A percentile compares a stretch with the other conserved stretches of the same genome.
These are phyloP conservation scores for Gobionotothen gibberifrons DNA, from an alignment of 2,797 vertebrate genomes.

Conservation along the genomic window DNA sequence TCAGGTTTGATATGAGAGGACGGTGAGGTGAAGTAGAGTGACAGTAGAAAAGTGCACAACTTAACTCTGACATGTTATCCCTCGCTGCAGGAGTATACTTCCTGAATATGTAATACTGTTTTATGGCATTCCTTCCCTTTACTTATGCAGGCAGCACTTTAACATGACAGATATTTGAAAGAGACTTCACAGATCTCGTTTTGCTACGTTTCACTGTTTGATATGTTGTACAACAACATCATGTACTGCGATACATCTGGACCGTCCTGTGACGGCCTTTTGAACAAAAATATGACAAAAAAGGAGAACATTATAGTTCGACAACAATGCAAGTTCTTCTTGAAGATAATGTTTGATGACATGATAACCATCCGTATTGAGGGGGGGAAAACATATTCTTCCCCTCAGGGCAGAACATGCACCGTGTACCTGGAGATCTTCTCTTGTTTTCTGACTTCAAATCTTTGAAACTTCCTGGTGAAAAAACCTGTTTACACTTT, in stretches of 20 bases:
- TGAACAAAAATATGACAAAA: constrained; percentile 12
- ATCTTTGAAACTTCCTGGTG: constrained; percentile 5
- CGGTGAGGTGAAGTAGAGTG: constrained; percentile 40
- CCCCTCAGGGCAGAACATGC: constrained; percentile 39
- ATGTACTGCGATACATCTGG: constrained; percentile 4
- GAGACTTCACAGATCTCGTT: constrained; percentile 32
- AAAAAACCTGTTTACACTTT: background rate
- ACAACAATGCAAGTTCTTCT: constrained; percentile 25
- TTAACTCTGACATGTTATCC: constrained; percentile 21
- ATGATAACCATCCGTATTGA: constrained; percentile 26
- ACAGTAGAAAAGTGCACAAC: constrained; percentile 37
- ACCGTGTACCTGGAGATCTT: constrained; percentile 32
- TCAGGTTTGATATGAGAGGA: constrained; percentile 51
- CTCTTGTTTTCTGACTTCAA: constrained; percentile 4
- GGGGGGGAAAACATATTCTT: constrained; percentile 10
- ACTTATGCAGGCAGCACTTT: constrained; percentile 40
- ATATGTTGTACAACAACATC: background rate
- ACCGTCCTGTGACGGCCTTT: background rate
- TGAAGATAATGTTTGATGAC: constrained; percentile 30
- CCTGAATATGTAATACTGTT: constrained; percentile 61
- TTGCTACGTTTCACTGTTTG: constrained; percentile 41
- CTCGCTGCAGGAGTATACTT: constrained; percentile 46
- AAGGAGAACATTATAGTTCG: constrained; percentile 22
- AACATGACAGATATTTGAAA: constrained; percentile 12
- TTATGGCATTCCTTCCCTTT: constrained; percentile 69